phyloP scores from a whole-genome alignment of 2,797 vertebrate species.

The Halcyon chelicuti region DNA sequence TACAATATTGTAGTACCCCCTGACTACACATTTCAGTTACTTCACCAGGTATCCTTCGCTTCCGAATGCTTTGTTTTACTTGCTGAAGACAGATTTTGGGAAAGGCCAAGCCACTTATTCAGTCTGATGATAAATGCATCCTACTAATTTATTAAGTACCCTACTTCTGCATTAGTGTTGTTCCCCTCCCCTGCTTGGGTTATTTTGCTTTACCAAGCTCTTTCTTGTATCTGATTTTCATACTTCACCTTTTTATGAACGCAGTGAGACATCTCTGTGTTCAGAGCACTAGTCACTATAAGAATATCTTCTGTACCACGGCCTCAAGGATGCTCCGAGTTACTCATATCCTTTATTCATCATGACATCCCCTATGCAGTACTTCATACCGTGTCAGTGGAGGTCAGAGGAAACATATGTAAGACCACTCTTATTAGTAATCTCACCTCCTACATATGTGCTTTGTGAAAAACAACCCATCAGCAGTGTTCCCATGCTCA shows the following conservation, averaged over 20 bases:
- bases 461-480: neutral
- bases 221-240: neutral
- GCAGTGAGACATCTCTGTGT: neutral
- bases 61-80: neutral
- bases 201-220: neutral
- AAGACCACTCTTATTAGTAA: neutral
- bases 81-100: neutral
- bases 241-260: neutral
- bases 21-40: neutral
- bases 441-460: fast-evolving
- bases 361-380: neutral
- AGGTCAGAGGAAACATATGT: neutral
- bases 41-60: neutral
- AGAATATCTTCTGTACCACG: neutral
- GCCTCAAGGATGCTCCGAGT: neutral
- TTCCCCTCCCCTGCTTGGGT: neutral
- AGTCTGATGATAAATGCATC: neutral
- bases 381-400: neutral
- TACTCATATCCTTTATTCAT: neutral
- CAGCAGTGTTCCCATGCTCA: neutral
- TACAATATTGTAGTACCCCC: neutral
- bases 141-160: neutral
- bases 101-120: neutral
- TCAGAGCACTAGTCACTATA: neutral
- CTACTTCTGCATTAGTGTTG: neutral